Base-by-base conservation (phyloP, 2,113 vertebrate genomes). In the Gnathonemus longibarbis region DNA sequence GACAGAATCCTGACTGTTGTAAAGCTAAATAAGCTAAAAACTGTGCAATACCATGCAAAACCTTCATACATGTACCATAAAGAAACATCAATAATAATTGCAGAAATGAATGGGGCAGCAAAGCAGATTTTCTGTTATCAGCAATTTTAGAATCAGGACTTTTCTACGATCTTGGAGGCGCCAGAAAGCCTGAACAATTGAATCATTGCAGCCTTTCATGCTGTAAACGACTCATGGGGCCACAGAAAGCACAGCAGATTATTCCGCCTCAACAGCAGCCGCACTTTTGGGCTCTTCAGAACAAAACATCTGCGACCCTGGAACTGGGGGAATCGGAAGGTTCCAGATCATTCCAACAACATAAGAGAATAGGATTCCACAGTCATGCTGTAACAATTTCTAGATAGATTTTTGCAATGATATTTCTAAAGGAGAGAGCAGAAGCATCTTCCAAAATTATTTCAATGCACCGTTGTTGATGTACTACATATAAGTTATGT, bases 291-390 rank as follows among this genome's bases (percentile, higher is more conserved):
- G 49, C 90, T 27, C 50, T 86, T 58, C 93, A 92, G 91, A 90
- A 88, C 66, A 90, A 92, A 94, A 87, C 92, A 94, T 91, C 91
- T 94, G 91, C 91, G 88, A 62, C 89, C 88, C 90, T 88, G 85
- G 9, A 52, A 88, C 48, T 48, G 21, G 11, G 45, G 46, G 27
- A 74, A 46, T 45, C 24, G 1, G n/a, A 21, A 46, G 89, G 50
- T 85, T 62, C 77, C 35, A 24, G 11, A 50, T 85, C 80, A 62
- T 89, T 56, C 52, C 39, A 62, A 17, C 42, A 86, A 19, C 56
- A 56, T 70, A 90, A 87, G 8, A 49, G 27, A 42, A 87, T 27
- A 24, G 42, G n/a, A 70, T 90, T 90, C 45, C 83, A 50, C 45
- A 70, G 83, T 17, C 35, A 86, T 90, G 53, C 84, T 31, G 83